phyloP scores from a whole-genome alignment of 2,113 vertebrate genomes.

The Ammodytes dubius region DNA sequence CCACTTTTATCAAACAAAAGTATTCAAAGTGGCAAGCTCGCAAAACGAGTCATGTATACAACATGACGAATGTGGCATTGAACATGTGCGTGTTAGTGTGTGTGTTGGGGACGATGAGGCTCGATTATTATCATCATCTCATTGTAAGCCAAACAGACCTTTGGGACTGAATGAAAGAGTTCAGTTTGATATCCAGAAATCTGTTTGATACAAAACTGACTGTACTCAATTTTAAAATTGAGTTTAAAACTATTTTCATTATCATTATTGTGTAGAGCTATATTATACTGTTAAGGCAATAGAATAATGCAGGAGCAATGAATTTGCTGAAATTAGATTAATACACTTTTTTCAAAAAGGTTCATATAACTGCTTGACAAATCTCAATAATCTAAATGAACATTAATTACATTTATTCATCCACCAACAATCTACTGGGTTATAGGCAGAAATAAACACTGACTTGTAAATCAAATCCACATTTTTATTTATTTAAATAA shows the following conservation, averaged over 20 bases:
- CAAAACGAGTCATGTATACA: constrained; percentile 29
- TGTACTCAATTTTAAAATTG: neutral
- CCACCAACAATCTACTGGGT: neutral
- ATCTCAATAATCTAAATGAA: neutral
- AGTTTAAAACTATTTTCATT: neutral
- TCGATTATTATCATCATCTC: constrained; percentile 1
- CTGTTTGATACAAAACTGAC: neutral
- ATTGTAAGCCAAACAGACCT: constrained; percentile 13
- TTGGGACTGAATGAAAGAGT: neutral
- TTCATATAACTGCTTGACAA: constrained; percentile 18
- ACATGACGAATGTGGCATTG: constrained; percentile 14
- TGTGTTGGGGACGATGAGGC: neutral
- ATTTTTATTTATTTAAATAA: constrained; percentile 76
- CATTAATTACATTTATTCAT: neutral
- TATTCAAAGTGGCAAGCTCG: constrained; percentile 37
- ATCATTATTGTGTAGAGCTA: neutral
- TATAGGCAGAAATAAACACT: constrained; percentile 33
- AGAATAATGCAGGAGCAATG: constrained; percentile 21
- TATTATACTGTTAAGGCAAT: neutral
- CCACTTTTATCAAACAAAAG: neutral
- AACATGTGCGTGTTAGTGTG: constrained; percentile 8
- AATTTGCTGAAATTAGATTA: constrained; percentile 41
- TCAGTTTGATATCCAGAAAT: constrained; percentile 12
- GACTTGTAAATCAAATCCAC: constrained; percentile 40
- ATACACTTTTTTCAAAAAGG: constrained; percentile 29